phyloP scores from a whole-genome alignment of 1,140 invertebrate genomes.

The Drosophila chauvacae region DNA sequence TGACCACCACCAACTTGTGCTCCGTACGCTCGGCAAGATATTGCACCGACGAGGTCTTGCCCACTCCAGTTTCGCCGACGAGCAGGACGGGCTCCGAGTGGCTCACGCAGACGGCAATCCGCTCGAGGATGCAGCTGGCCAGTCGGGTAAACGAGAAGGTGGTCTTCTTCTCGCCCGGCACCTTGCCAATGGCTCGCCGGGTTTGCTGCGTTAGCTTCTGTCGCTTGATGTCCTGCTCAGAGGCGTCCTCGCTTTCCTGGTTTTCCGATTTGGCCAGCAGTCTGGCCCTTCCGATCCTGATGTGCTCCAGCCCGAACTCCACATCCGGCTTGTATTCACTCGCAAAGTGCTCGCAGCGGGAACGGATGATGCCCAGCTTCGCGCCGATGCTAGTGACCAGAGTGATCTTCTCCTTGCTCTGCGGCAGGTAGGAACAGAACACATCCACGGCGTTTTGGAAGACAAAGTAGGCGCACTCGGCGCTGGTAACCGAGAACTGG shows the following conservation, averaged over 20 bases:
- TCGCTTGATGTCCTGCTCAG: conserved; percentile 53
- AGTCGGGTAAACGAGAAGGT: conserved; percentile 93
- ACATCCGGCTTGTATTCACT: conserved; percentile 92
- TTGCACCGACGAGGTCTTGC: conserved; percentile 98
- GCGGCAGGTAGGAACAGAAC: conserved; percentile 88
- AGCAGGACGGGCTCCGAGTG: conserved; percentile 96
- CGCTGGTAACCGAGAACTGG: conserved; percentile 90
- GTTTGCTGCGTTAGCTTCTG: conserved; percentile 56
- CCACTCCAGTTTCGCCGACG: conserved; percentile 99
- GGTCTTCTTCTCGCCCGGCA: conserved; percentile 77
- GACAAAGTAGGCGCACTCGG: conserved; percentile 90
- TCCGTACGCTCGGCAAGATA: conserved; percentile 94
- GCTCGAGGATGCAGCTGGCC: conserved; percentile 93
- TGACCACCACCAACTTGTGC: conserved; percentile 96
- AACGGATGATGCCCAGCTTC: conserved; percentile 93
- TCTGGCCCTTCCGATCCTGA: conserved; percentile 87
- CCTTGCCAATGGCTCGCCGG: conserved; percentile 29
- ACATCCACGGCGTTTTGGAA: conserved; percentile 96
- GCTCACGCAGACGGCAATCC: conserved; percentile 92
- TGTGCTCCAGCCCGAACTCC: conserved; percentile 73
- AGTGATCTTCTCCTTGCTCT: conserved; percentile 87
- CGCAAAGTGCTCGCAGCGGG: conserved; percentile 93
- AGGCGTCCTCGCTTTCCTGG: conserved; percentile 9
- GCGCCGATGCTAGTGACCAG: conserved; percentile 91
- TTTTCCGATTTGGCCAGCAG: conserved; percentile 77